These are phyloP conservation scores for Vanacampus margaritifer DNA, from an alignment of 2,113 vertebrate genomes.

Conservation along the genomic window DNA sequence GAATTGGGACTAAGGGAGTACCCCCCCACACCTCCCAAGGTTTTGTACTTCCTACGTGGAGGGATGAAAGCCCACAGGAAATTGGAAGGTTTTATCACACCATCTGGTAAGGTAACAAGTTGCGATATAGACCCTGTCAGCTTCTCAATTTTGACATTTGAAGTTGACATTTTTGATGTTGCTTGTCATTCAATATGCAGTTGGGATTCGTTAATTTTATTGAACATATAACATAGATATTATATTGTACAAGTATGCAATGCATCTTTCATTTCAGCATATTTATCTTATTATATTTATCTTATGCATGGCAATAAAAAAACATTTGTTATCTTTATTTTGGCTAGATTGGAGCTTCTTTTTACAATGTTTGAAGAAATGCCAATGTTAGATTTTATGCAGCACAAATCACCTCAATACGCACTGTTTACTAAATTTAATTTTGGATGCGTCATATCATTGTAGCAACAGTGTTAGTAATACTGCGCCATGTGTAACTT, in stretches of 20 bases:
- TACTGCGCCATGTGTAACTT: no score
- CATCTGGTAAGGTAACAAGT: constrained; percentile 25
- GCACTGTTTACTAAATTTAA: background rate
- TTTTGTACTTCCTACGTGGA: constrained; percentile 46
- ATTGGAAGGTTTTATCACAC: constrained; percentile 39
- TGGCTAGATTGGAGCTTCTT: no score
- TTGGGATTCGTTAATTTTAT: background rate
- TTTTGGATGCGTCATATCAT: background rate
- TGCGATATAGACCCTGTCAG: constrained; percentile 15
- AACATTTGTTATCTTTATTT: no score
- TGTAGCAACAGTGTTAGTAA: no score
- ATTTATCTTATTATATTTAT: no score
- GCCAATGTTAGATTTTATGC: background rate
- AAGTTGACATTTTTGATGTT: background rate
- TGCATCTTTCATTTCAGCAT: background rate
- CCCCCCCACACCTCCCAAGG: constrained; percentile 33
- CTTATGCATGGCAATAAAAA: background rate
- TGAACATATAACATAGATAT: background rate
- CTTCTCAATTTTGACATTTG: constrained; percentile 12
- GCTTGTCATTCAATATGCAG: background rate
- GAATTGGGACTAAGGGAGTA: constrained; percentile 77
- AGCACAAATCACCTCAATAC: background rate
- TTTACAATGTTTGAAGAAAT: no score
- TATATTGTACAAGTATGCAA: background rate
- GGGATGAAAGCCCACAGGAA: constrained; percentile 35